A percentile compares a stretch with the other conserved stretches of the same genome.
These are phyloP conservation scores for Diarsia mendica DNA, from an alignment of 2,888 invertebrate species.

Conservation along the genomic window DNA sequence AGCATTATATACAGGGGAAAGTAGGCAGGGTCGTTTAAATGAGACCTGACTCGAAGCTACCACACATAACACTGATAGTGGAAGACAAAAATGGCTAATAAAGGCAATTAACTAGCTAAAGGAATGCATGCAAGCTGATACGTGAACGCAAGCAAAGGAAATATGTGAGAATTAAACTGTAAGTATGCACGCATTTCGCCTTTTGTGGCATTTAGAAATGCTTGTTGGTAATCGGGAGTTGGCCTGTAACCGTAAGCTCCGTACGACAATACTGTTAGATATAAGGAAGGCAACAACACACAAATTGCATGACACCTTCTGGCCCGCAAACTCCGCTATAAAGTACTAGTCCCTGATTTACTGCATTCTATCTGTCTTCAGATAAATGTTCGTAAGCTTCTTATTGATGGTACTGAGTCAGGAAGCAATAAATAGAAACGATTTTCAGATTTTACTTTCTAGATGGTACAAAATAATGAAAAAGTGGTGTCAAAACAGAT, in stretches of 20 bases:
- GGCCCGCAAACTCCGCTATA: conserved; percentile 35
- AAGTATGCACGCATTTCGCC: conserved; percentile 11
- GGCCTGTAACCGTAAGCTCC: conserved; percentile 23
- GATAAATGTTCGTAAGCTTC: conserved; percentile 42
- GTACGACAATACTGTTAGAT: conserved; percentile 44
- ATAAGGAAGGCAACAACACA: conserved; percentile 45
- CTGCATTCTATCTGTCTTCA: conserved; percentile 32
- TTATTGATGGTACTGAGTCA: conserved; percentile 33
- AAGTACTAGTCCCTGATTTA: conserved; percentile 54
- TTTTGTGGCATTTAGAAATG: conserved; percentile 37
- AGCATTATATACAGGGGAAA: conserved; percentile 81
- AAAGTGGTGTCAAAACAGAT: conserved; percentile 45
- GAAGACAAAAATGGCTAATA: conserved; percentile 44
- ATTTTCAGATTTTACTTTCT: conserved; percentile 36
- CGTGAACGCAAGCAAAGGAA: conserved; percentile 18
- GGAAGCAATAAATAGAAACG: conserved; percentile 45
- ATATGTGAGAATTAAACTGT: conserved; percentile 28
- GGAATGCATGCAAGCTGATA: conserved; percentile 30
- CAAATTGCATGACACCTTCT: conserved; percentile 56
- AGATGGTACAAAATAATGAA: conserved; percentile 18
- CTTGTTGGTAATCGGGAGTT: conserved; percentile 24
- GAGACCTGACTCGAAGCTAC: conserved; percentile 67
- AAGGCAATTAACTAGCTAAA: conserved; percentile 42
- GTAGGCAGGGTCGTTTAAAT: conserved; percentile 79
- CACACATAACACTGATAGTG: conserved; percentile 48